Evolutionary conservation across 1,140 invertebrate species (phyloP).

Genomic region (Mamestra configurata): DNA sequence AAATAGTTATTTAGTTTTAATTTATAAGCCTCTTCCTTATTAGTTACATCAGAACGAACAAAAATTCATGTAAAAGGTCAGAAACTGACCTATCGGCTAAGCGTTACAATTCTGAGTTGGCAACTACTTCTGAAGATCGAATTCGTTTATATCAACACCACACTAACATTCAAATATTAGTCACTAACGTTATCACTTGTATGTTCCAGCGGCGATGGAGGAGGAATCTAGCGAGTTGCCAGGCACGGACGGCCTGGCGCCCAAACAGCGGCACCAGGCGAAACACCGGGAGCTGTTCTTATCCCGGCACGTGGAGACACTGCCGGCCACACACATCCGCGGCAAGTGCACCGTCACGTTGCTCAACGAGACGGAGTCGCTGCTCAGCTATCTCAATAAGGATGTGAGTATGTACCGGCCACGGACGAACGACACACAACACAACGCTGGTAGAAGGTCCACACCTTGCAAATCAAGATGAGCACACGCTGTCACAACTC

Average conservation of each 20-base stretch:
- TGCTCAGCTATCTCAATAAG: constrained; percentile 98
- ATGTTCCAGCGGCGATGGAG: constrained; percentile 83
- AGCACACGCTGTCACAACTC: too few species aligned
- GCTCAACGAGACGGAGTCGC: constrained; percentile 99
- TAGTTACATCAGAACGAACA: neutral
- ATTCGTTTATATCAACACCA: constrained; percentile 12
- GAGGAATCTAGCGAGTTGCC: constrained; percentile 84
- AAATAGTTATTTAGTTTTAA: neutral
- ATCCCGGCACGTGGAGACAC: constrained; percentile 98
- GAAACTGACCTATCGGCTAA: constrained; percentile 6
- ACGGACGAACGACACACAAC: constrained; percentile 43
- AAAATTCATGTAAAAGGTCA: constrained; percentile 17
- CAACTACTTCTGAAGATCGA: neutral
- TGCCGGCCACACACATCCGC: constrained; percentile 99
- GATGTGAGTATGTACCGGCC: constrained; percentile 92
- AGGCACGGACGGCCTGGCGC: constrained; percentile 88
- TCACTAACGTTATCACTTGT: neutral
- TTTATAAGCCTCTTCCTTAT: neutral
- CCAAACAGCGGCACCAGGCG: constrained; percentile 97
- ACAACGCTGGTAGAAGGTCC: neutral
- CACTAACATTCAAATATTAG: constrained; percentile 3
- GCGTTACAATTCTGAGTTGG: constrained; percentile 24
- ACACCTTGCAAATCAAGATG: neutral
- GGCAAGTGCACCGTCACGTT: constrained; percentile 99
- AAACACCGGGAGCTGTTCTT: constrained; percentile 99